Base-by-base conservation (phyloP, 2,888 invertebrate genomes). In the Habrosyne pyritoides region DNA sequence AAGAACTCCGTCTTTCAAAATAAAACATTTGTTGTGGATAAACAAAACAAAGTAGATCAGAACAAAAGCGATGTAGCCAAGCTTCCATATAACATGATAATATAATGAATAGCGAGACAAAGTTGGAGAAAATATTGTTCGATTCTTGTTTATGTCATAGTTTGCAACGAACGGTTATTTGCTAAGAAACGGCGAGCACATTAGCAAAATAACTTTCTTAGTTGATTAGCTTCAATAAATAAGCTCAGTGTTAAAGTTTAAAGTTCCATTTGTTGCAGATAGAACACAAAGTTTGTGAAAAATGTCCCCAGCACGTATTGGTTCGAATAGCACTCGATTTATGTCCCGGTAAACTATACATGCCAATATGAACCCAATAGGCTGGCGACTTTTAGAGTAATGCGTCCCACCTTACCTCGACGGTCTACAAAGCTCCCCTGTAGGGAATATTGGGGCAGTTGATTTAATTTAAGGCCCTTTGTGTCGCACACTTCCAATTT, bases 381-480 rank as follows among this genome's bases (percentile, higher is more conserved):
- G 67, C 65, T 55, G 69, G 58, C 65, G 8, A 42, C 42, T 18
- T 5, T 42, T 42, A 42, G 42, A 42, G 18, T 61, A 64, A 67
- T 63, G 59, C 60, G 73, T 61, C 64, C 72, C 68, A 73, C 72
- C 72, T 74, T 73, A 71, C 74, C 67, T 56, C 64, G 67, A 42
- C 42, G 63, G 68, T 68, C 73, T 72, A 81, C 80, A 79, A 78
- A 82, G 81, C 81, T 69, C 75, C 81, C 78, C 80, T 73, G 71
- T 65, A 71, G 81, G 78, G 83, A 85, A 83, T 86, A 88, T 86
- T 82, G 81, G 79, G 77, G 72, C 77, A 78, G 79, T 83, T 84
- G 87, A 87, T 89, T 89, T 86, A 88, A 89, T 88, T 87, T 85
- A 84, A 83, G 84, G 70, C 82, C 87, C 85, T 88, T 88, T 89